Base-by-base conservation (phyloP, 2,888 invertebrate genomes). In the Pseudeuparius sepicola region DNA sequence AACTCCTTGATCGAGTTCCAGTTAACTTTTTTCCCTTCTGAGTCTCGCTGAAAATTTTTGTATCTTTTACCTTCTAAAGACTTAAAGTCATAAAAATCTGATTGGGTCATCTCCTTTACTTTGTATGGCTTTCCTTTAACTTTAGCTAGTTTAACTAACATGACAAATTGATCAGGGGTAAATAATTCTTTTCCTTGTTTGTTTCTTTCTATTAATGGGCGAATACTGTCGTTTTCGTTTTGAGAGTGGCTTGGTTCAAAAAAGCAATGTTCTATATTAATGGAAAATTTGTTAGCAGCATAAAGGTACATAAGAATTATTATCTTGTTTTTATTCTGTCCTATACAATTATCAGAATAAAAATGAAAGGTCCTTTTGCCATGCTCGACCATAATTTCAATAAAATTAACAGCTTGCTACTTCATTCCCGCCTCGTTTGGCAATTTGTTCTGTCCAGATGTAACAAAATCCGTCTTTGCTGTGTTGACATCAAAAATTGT, bases 271-370 rank as follows among this genome's bases (percentile, higher is more conserved):
- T 11, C 14, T 9, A 34, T 34, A 9, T 24, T 4, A 16, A 14
- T 13, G 14, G n/a, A 4, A 25, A 11, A 15, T 4, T 27, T 15
- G 6, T 34, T 34, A 9, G 15, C 27, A 14, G 17, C 29, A 36
- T 34, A 23, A 5, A 16, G 18, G 10, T 24, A 14, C 31, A 39
- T 13, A 2, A 14, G 15, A 11, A 40, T 5, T 12, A 40, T 29
- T 16, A 40, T 30, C 14, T 39, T 40, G 15, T 40, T 40, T 31
- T 40, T 39, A n/a, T 40, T 31, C 24, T 40, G 41, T 3, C 41
- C 38, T 5, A 15, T 14, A 23, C 41, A 40, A 14, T 39, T 40
- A 25, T 40, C 41, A 18, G 38, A 40, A 40, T 40, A 39, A 10
- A 39, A 39, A 17, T 28, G 5, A 9, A 39, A 14, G 25, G 10